Evolutionary conservation across 1,140 invertebrate species (phyloP), one percentile per base, ranked within the genome.

Genomic region (Akabosia matsudoensis): DNA sequence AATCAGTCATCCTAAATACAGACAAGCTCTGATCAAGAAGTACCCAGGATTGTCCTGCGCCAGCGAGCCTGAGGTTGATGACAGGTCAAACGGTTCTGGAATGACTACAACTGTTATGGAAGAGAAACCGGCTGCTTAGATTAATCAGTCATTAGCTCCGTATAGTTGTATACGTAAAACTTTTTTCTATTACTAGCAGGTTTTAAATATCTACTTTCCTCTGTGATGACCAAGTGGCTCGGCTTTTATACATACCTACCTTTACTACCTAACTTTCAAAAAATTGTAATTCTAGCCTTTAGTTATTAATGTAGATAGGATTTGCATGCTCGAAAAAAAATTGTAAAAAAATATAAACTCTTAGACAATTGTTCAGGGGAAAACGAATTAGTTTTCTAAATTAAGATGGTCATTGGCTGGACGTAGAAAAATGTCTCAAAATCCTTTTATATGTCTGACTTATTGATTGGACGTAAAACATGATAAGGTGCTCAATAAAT

Each of bases 1-100:
- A 74, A 92, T 93, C 84, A 92, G 91, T 82, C 91, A 93, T 87
- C 91, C 91, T 26, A 92, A 92, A 82, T 93, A 92, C 82, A 87
- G 91, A 81, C 85, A 89, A 78, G 91, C 91, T 56, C 84, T 93
- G 54, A 87, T 89, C 77, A 87, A 90, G 84, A 92, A 89, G 83
- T 91, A 91, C 84, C 92, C 92, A 77, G 89, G 87, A 77, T 85
- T 91, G 80, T 87, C 88, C 16, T 91, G 90, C 37, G 7, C 7
- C 7, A 18, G 37, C 7, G 37, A 18, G 18, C 7, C 7, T 7
- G 37, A 45, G 7, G 37, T 10, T 45, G 37, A 45, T 45, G 37
- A 45, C 37, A 45, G 7, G 7, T 45, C 37, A 18, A 7, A 45
- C 18, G 37, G 37, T 45, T 45, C 37, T 18, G 7, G 18, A 45